Base-by-base conservation (phyloP, 1,140 invertebrate genomes). In the Dinothrombium tinctorium region DNA sequence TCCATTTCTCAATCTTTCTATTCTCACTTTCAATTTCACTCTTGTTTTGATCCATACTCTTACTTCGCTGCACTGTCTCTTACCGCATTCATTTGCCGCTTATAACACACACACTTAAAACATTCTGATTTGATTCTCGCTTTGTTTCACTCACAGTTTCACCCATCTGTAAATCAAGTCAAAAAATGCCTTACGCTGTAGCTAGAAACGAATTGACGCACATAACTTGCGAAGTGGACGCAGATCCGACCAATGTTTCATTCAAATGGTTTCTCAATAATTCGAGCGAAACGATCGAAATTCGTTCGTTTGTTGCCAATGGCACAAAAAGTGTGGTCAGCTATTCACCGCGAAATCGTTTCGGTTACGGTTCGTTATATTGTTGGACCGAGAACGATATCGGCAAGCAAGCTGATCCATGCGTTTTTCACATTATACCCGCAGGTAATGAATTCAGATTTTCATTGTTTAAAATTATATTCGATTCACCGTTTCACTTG, bases 141-240 rank as follows among this genome's bases (percentile, higher is more conserved):
- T 28, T 28, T 28, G 8, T 8, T 17, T 15, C 7, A 7, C 19
- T 20, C 6, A n/a, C 19, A 84, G 51, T 46, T 44, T 44, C 49
- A n/a, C 51, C 51, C 3, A 36, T 77, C 12, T 84, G 80, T 57
- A 68, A 37, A 69, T 38, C 69, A 70, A 49, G 60, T 55, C 33
- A 66, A 66, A 46, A 76, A 78, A 53, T 69, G 76, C 40, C 42
- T 12, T 51, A 47, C 41, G 78, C 79, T 2, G 79, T 80, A 6
- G 59, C 82, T 41, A 78, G 79, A 52, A 74, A 79, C 52, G 80
- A 84, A 57, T 79, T 75, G n/a, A 72, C 80, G 12, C 66, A 69
- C 24, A 59, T 87, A 42, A 69, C 71, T 47, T 87, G 81, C 55
- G 71, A 77, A 50, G 78, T 86, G 41, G 78, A 81, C 50, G 73